Base-by-base conservation (phyloP, 2,888 invertebrate species). In the Creontiades dilutus region DNA sequence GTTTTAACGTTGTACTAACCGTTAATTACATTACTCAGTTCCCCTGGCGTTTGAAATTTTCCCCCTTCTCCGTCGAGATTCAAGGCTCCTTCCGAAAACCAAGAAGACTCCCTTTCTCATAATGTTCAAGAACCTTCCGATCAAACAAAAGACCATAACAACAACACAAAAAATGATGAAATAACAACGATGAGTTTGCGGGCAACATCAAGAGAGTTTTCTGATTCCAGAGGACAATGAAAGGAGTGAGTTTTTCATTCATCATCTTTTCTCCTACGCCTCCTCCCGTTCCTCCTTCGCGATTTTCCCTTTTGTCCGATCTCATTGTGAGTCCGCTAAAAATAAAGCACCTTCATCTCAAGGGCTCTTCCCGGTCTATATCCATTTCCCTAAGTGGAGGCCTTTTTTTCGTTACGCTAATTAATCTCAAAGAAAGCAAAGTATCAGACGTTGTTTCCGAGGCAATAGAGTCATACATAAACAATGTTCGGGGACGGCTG, bases 321-420 rank as follows among this genome's bases (percentile, higher is more conserved):
- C 47, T 37, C 78, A 80, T 80, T 80, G 78, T 80, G 37, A 80
- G 37, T 23, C 23, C 13, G 9, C 68, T 68, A 23, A 68, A 68
- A 68, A 68, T 23, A 23, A 68, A 9, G 68, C 46, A n/a, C 19
- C 46, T 80, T 46, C 78, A 12, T 46, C 37, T 80, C 68, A n/a
- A 19, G 78, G 47, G 78, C 19, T 46, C 78, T 80, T n/a, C 19
- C 5, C n/a, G 46, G 78, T 46, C 47, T 47, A 47, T 80, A 80
- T 80, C 78, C 78, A 80, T 80, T 80, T 80, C 78, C 46, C 28
- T 47, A 80, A 80, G 78, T 80, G 47, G 78, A 80, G 78, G 46
- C 16, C 37, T 80, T 80, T 78, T 76, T 46, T 80, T 46, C 11
- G 46, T 12, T 5, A 2, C 27, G 2, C 27, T 27, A 68, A 68